Percentiles rank a stretch among this genome's conserved stretches.
phyloP scores from a whole-genome alignment of 2,888 invertebrate species.

The Andrena dorsata region DNA sequence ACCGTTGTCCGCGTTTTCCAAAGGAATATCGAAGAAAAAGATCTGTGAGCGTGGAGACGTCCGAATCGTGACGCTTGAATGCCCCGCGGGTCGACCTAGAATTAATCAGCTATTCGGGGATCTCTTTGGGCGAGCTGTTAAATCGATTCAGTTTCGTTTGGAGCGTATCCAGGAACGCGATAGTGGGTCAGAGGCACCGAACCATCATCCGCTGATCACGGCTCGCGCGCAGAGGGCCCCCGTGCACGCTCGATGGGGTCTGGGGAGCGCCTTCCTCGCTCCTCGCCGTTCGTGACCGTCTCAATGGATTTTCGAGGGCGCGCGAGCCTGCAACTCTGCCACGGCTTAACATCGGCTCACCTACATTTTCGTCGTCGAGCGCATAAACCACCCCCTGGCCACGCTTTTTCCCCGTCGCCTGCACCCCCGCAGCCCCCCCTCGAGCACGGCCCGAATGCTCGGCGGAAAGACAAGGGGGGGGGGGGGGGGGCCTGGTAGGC shows the following conservation, averaged over 20 bases:
- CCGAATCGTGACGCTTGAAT: constrained; percentile 59
- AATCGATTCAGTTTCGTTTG: constrained; percentile 50
- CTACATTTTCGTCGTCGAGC: constrained; percentile 68
- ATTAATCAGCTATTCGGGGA: constrained; percentile 32
- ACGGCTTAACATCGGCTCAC: constrained; percentile 79
- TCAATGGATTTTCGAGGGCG: constrained; percentile 77
- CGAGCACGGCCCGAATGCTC: constrained; percentile 35
- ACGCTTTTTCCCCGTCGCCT: constrained; percentile 39
- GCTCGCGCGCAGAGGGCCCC: not conserved
- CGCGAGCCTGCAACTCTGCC: constrained; percentile 79
- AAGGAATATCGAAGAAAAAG: constrained; percentile 9
- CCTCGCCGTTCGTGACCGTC: constrained; percentile 79
- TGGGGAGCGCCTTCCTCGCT: constrained; percentile 29
- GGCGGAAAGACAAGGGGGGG: constrained; percentile 66
- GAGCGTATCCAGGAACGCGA: constrained; percentile 43
- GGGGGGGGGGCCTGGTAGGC: constrained; percentile 27
- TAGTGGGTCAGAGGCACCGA: constrained; percentile 49
- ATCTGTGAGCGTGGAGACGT: constrained; percentile 40
- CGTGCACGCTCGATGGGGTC: constrained; percentile 20
- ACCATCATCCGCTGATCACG: constrained; percentile 18
- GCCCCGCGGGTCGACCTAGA: constrained; percentile 12
- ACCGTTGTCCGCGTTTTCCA: not conserved
- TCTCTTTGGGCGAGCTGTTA: constrained; percentile 8
- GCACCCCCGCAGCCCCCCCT: constrained; percentile 32
- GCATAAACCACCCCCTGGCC: constrained; percentile 42